phyloP scores from a whole-genome alignment of 2,888 invertebrate species.

The Hemistola chrysoprasaria region DNA sequence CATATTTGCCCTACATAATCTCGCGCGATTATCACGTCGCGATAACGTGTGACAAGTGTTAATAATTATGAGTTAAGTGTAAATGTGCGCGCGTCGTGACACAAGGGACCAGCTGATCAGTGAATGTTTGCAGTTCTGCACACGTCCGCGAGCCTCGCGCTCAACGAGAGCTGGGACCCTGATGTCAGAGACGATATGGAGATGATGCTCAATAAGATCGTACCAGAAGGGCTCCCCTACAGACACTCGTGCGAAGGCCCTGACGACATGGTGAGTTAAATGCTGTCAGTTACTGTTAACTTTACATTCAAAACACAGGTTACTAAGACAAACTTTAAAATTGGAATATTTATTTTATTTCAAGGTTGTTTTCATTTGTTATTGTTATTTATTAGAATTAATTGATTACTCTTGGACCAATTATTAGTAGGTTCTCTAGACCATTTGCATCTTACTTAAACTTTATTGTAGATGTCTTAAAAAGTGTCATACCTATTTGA shows the following conservation, averaged over 20 bases:
- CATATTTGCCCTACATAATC: slow-evolving; percentile 54
- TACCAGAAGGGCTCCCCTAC: slow-evolving; percentile 98
- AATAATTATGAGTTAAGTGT: slow-evolving; percentile 22
- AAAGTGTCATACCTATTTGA: no score
- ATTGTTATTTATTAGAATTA: no score
- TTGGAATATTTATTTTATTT: slow-evolving; percentile 9
- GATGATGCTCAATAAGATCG: slow-evolving; percentile 99
- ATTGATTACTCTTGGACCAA: no score
- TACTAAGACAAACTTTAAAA: slow-evolving; percentile 11
- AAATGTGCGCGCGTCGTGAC: slow-evolving; percentile 25
- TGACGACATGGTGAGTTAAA: slow-evolving; percentile 95
- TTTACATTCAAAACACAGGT: slow-evolving; percentile 12
- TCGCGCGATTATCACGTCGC: slow-evolving; percentile 40
- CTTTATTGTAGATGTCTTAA: no score
- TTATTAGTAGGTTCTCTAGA: no score
- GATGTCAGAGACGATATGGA: slow-evolving; percentile 99
- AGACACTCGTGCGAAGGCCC: slow-evolving; percentile 99
- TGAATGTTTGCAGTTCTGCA: slow-evolving; percentile 92
- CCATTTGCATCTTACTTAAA: no score
- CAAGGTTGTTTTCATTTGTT: slow-evolving; percentile 13
- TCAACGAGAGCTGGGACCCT: slow-evolving; percentile 99
- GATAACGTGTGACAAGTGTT: slow-evolving; percentile 30
- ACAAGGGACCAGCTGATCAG: slow-evolving; percentile 58
- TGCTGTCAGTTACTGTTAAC: slow-evolving; percentile 6
- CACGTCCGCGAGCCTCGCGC: slow-evolving; percentile 97